These are phyloP conservation scores for Sorex fumeus DNA, from an alignment of 2,113 vertebrate species.

Conservation along the genomic window DNA sequence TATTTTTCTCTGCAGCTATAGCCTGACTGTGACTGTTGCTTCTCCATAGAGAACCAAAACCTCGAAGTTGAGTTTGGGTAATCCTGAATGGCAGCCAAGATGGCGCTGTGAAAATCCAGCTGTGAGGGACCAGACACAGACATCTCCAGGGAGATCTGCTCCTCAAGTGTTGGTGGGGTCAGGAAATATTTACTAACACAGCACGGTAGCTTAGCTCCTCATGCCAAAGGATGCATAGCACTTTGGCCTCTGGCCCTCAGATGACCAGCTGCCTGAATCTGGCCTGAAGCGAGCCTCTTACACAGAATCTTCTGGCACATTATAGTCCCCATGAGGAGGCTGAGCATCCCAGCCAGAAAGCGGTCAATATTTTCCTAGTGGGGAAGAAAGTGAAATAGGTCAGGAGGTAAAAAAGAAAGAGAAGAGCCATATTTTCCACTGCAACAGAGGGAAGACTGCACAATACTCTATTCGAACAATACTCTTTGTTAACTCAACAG, in stretches of 20 bases:
- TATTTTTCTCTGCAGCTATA: neutral
- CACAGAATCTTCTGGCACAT: constrained; percentile 61
- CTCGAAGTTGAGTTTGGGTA: neutral
- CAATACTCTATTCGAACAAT: constrained; percentile 26
- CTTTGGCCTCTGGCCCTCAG: constrained; percentile 29
- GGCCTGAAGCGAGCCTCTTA: constrained; percentile 10
- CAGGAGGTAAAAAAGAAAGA: constrained; percentile 61
- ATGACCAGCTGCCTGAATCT: constrained; percentile 70
- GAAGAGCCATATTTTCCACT: constrained; percentile 70
- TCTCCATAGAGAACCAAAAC: constrained; percentile 25
- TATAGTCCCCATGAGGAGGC: constrained; percentile 46
- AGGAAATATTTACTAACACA: constrained; percentile 48
- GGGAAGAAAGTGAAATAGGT: constrained; percentile 75
- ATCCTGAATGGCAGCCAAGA: constrained; percentile 30
- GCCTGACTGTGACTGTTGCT: neutral
- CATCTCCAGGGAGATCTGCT: constrained; percentile 58
- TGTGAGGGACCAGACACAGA: constrained; percentile 25
- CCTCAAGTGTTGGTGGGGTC: constrained; percentile 13
- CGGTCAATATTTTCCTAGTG: constrained; percentile 78
- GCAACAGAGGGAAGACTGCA: constrained; percentile 29
- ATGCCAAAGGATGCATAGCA: neutral
- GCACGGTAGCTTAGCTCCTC: constrained; percentile 55
- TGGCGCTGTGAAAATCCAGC: constrained; percentile 65
- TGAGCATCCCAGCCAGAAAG: constrained; percentile 53
- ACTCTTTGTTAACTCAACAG: neutral